Evolutionary conservation across 1,140 invertebrate genomes (phyloP).

Genomic region (Anadara kagoshimensis): DNA sequence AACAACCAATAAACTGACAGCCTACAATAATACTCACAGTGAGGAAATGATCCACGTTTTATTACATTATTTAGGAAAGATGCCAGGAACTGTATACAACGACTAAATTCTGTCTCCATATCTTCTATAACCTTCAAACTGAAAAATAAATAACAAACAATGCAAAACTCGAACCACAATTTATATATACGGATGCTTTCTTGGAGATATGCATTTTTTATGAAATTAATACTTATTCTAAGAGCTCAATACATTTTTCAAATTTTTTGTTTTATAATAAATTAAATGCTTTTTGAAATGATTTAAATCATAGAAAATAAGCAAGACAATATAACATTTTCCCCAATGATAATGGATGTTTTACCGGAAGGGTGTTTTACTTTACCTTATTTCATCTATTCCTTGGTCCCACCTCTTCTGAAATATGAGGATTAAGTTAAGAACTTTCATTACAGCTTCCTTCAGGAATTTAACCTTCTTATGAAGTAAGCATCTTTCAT

Average conservation of each 20-base stretch:
- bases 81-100: constrained; percentile 68
- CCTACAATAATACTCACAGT: constrained; percentile 55
- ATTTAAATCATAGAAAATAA: too few species aligned
- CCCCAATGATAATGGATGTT: too few species aligned
- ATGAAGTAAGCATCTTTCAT: constrained; percentile 67
- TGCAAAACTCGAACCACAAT: neutral
- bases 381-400: constrained; percentile 63
- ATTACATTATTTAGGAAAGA: constrained; percentile 69
- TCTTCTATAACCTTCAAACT: constrained; percentile 58
- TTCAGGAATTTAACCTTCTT: constrained; percentile 59
- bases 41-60: constrained; percentile 69
- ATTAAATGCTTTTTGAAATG: too few species aligned
- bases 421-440: constrained; percentile 63
- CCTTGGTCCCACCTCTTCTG: constrained; percentile 61
- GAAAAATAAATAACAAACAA: constrained; percentile 32
- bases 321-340: too few species aligned
- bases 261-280: too few species aligned
- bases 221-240: too few species aligned
- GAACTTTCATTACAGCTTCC: constrained; percentile 61
- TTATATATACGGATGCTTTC: too few species aligned
- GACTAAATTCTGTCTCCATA: constrained; percentile 63
- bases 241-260: too few species aligned
- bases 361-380: too few species aligned
- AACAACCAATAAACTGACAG: neutral
- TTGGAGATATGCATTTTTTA: too few species aligned